A percentile compares a stretch with the other conserved stretches of the same genome.
phyloP scores from a whole-genome alignment of 2,113 vertebrate species.

The Boulengerochromis microlepis region DNA sequence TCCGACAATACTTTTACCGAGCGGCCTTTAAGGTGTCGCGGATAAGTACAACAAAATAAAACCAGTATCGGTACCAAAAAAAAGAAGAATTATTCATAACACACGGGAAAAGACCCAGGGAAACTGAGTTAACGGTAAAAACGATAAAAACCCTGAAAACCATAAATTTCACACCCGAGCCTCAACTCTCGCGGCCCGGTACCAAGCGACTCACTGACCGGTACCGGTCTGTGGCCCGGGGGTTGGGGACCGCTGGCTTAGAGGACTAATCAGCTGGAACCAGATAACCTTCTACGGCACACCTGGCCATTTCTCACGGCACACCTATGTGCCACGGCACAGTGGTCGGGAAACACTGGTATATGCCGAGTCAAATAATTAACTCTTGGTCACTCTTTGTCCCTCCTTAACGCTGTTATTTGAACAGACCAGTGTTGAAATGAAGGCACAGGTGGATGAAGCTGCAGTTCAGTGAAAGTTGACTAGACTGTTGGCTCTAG shows the following conservation, averaged over 20 bases:
- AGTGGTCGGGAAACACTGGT: neutral
- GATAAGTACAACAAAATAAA: too few species aligned
- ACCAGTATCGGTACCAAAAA: too few species aligned
- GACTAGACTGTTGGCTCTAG: neutral
- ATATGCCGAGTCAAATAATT: neutral
- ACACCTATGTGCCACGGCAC: neutral
- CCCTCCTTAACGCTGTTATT: neutral
- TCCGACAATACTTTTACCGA: too few species aligned
- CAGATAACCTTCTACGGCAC: neutral
- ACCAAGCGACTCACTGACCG: rapidly evolving
- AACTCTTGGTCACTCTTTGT: neutral
- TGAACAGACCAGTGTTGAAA: neutral
- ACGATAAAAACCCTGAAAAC: rapidly evolving
- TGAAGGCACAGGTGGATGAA: neutral
- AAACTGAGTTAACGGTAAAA: too few species aligned
- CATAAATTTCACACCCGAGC: rapidly evolving
- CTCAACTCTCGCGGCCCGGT: rapidly evolving
- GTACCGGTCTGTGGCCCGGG: rapidly evolving
- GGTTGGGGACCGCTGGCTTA: neutral
- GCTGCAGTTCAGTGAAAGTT: neutral
- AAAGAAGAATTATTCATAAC: too few species aligned
- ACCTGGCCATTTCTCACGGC: neutral
- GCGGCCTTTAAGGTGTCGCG: too few species aligned
- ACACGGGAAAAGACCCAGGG: too few species aligned
- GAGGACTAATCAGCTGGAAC: neutral